Percentiles rank a stretch among this genome's conserved stretches.
Conservation (phyloP, 2,888 invertebrate species). For the Nasonia oneida region DNA sequence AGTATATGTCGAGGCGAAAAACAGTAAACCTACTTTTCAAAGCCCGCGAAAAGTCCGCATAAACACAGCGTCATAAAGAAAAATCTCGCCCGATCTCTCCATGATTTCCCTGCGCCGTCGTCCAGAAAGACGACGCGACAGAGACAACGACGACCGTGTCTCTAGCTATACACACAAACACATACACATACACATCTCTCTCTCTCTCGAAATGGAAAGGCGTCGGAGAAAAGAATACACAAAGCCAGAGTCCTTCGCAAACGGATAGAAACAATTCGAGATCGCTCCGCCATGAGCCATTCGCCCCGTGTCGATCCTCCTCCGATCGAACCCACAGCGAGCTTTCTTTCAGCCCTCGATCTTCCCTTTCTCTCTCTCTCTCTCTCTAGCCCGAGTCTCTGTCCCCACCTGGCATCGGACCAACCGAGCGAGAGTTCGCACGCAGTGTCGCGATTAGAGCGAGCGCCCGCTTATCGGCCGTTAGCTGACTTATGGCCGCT, state of each 20-base stretch:
- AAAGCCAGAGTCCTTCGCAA: background rate
- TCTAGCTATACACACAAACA: background rate
- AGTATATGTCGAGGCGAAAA: no score
- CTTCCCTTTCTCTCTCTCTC: constrained; percentile 1
- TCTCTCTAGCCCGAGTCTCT: background rate
- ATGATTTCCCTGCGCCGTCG: no score
- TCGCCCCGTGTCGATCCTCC: background rate
- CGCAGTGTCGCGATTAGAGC: constrained; percentile 58
- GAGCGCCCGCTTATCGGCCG: constrained; percentile 32
- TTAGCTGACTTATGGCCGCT: constrained; percentile 33
- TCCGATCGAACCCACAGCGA: constrained; percentile 9
- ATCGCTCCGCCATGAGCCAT: background rate
- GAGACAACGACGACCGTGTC: no score
- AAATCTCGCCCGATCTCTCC: no score
- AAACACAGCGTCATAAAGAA: no score
- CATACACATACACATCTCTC: no score
- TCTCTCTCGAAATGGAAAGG: background rate
- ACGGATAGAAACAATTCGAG: constrained; percentile 24
- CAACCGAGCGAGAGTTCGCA: constrained; percentile 39
- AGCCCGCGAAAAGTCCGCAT: no score
- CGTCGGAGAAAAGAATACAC: background rate
- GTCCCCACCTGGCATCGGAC: constrained; percentile 56
- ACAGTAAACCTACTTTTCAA: no score
- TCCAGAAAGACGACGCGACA: no score
- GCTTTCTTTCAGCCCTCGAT: constrained; percentile 1